Base-by-base conservation (phyloP, 2,888 invertebrate species). In the Torymus auratus region DNA sequence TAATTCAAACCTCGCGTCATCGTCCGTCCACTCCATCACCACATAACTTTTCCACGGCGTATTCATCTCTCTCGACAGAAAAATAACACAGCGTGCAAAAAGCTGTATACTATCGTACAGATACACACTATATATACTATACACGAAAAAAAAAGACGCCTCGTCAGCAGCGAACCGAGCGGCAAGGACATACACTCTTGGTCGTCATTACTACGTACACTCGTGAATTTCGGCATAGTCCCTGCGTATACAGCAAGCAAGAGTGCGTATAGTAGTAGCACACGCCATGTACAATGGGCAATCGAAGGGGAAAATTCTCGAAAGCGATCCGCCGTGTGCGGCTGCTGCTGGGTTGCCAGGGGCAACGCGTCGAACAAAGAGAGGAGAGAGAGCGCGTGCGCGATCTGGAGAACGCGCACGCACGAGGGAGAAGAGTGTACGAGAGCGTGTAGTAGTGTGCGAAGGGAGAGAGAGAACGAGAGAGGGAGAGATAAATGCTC, bases 261-360 rank as follows among this genome's bases (percentile, higher is more conserved):
- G 41, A 41, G 41, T 41, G 41, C 41, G 41, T 41, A 41, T 10
- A 41, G 41, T 41, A 64, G 15, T 15, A 20, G 53, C 58, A 15
- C 28, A 2, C 4, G 12, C 13, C 15, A n/a, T n/a, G 15, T 67
- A 75, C 74, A 80, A 75, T 75, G 75, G 80, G 70, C 80, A 75
- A 80, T 76, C 76, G 72, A 76, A 80, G 76, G 76, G 80, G 77
- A 76, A 80, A 80, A 80, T 76, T 72, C 72, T 76, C 75, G 80
- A 80, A 80, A 80, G 80, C 69, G 60, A 70, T 60, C 56, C 41
- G 28, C 28, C 28, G 7, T 28, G 41, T 74, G 62, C 52, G 74
- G 7, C 7, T 41, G 7, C 41, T 76, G 75, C 80, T 53, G 61
- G 28, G 80, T 76, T 76, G 75, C 80, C 53, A 67, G 14, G 74